These are phyloP conservation scores for Porites cylindrica DNA, from an alignment of 92 coral and sea anemone genomes.

Conservation along the genomic window DNA sequence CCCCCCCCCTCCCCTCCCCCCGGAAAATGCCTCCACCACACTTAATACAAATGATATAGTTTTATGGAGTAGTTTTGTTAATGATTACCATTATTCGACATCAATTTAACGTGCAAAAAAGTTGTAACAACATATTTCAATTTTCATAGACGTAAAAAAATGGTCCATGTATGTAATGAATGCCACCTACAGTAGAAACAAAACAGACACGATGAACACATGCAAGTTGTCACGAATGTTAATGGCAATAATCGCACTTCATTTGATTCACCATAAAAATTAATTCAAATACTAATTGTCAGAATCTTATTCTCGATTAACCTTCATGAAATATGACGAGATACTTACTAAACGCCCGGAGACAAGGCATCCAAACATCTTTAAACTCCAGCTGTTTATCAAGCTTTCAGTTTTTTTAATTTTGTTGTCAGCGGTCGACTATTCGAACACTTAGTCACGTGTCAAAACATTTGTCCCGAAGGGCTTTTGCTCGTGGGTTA, in stretches of 20 bases:
- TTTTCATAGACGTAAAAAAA: not conserved
- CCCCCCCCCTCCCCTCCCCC: too few relatives aligned
- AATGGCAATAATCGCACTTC: not conserved
- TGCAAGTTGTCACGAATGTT: not conserved
- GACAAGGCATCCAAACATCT: slow-evolving; percentile 93
- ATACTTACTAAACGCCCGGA: slow-evolving; percentile 90
- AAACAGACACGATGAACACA: not conserved
- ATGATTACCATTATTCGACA: too few relatives aligned
- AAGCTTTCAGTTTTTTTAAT: not conserved
- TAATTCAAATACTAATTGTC: not conserved
- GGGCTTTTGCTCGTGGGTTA: not conserved
- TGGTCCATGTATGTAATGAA: not conserved
- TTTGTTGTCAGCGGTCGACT: slow-evolving; percentile 16
- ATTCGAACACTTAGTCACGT: slow-evolving; percentile 6
- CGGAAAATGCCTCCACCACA: too few relatives aligned
- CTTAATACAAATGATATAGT: too few relatives aligned
- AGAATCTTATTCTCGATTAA: not conserved
- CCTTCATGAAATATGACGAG: not conserved
- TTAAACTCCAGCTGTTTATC: not conserved
- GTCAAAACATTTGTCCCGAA: not conserved
- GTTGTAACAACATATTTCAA: not conserved
- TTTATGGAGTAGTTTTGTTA: too few relatives aligned
- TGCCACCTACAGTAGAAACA: not conserved
- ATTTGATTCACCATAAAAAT: not conserved
- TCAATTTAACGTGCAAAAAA: too few relatives aligned